Base-by-base conservation (phyloP, 2,113 vertebrate genomes). In the Cyphomyrus discorhynchus region DNA sequence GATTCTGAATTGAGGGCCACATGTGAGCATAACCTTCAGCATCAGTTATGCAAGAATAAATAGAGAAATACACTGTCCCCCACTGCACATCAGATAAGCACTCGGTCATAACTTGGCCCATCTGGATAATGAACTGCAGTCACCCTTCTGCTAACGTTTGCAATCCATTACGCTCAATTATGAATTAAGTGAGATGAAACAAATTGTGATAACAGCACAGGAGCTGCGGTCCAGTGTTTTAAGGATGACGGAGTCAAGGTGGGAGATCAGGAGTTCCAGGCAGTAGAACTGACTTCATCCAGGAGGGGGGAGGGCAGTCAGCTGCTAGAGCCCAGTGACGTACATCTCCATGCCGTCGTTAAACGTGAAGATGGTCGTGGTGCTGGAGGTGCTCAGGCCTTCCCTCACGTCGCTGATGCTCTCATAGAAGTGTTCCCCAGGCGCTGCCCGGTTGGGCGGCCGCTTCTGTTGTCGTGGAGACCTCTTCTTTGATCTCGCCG, bases 331-430 rank as follows among this genome's bases (percentile, higher is more conserved):
- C 88, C 96, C 96, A 0, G 96, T 96, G 92, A 96, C 95, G 13
- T 96, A 96, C 96, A 96, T 96, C 93, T 96, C 96, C 95, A 96
- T 96, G 87, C 96, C 96, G n/a, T 96, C 96, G 70, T 96, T 96
- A 90, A 96, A 96, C 62, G 95, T 96, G 92, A 96, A 96, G 92
- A 96, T 95, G 92, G 96, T 96, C 89, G 96, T 96, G 92, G 95
- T 96, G 93, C 95, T 94, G 84, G 95, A 93, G 91, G 91, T 92
- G 90, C 89, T 94, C 86, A 50, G 93, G 9, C 94, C 95, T 91
- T 95, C 94, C 93, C 96, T 96, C 90, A 94, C 93, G 31, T 96
- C 95, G 5, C 95, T 93, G 91, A 96, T 95, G 93, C 90, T 95
- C 93, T 96, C 96, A 56, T 96, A 96, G 93, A 96, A 95, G 92